Conservation (phyloP, 2,888 invertebrate genomes). For the Reticulitermes lucifugus region DNA sequence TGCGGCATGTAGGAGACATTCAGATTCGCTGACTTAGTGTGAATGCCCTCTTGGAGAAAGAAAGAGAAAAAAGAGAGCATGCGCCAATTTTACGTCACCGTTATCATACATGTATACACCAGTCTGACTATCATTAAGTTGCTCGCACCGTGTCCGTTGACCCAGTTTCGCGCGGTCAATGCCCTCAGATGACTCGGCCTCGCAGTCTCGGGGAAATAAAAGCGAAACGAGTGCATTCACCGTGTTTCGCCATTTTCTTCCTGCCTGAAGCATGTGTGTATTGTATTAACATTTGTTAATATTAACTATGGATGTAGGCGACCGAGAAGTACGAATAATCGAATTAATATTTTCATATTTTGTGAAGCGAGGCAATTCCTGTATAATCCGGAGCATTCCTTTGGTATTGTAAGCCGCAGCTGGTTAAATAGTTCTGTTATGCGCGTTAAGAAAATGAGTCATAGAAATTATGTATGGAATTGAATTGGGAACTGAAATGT, state of each 20-base stretch:
- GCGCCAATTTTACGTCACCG: slow-evolving; percentile 51
- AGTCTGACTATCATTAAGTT: slow-evolving; percentile 33
- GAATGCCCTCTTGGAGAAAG: slow-evolving; percentile 47
- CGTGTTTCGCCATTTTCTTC: slow-evolving; percentile 2
- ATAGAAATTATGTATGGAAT: too few species aligned
- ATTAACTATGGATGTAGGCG: too few species aligned
- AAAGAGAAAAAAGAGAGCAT: slow-evolving; percentile 45
- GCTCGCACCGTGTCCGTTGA: slow-evolving; percentile 30
- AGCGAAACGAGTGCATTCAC: slow-evolving; percentile 37
- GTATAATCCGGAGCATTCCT: too few species aligned
- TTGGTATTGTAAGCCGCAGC: too few species aligned
- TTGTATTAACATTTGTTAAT: neutral
- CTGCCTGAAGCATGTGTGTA: neutral
- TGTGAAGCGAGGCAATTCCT: too few species aligned
- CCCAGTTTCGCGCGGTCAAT: slow-evolving; percentile 45
- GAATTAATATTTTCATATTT: too few species aligned
- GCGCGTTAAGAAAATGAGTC: too few species aligned
- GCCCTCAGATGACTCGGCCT: slow-evolving; percentile 42
- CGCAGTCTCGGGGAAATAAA: slow-evolving; percentile 33
- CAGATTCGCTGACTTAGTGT: slow-evolving; percentile 43
- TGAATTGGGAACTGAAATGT: too few species aligned
- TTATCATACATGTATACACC: slow-evolving; percentile 43
- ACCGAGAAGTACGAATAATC: too few species aligned
- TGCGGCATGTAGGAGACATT: slow-evolving; percentile 3
- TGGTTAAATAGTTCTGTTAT: too few species aligned